Evolutionary conservation across 2,888 invertebrate genomes (phyloP), one percentile per base, ranked within the genome.

Genomic region (Cantharis nigra): DNA sequence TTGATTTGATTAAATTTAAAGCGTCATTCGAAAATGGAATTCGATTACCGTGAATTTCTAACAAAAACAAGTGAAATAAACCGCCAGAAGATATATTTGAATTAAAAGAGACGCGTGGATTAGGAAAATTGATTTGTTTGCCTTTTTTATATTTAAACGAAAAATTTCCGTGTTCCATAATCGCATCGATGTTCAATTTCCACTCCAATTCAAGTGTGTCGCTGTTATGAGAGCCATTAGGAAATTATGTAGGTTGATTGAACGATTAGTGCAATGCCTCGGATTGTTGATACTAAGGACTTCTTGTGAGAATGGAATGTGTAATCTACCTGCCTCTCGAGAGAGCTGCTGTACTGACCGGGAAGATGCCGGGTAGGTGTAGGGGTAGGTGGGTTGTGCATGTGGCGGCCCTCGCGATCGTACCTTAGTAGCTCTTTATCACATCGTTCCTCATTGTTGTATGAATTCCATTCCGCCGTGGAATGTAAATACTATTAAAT

Each of bases 161-260:
- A 49, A 49, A 49, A 49, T 49, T n/a, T n/a, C 13, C n/a, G n/a
- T n/a, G 49, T 33, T 33, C 11, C 33, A 13, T 33, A 33, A 33
- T 13, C 11, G 11, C n/a, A 0, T n/a, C 13, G n/a, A n/a, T n/a
- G 75, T 75, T 78, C 77, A 67, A 79, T 75, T 75, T 62, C 77
- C 79, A 80, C 80, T 81, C 76, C 76, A 78, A 78, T 71, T 76
- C 71, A 49, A 76, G 28, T 73, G 79, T 18, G 18, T 11, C 80
- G 82, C 83, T 83, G 3, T 84, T 83, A 83, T 82, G 83, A 83
- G 82, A 82, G 84, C 84, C 82, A 84, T 84, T 84, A 84, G 83
- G 81, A 81, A 81, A 80, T 82, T 83, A 76, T 81, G 81, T 80
- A 80, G 81, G 82, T 80, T 83, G 84, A 85, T 84, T 81, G 83